phyloP scores from a whole-genome alignment of 2,888 invertebrate genomes.

The Drosophila paranaensis region DNA sequence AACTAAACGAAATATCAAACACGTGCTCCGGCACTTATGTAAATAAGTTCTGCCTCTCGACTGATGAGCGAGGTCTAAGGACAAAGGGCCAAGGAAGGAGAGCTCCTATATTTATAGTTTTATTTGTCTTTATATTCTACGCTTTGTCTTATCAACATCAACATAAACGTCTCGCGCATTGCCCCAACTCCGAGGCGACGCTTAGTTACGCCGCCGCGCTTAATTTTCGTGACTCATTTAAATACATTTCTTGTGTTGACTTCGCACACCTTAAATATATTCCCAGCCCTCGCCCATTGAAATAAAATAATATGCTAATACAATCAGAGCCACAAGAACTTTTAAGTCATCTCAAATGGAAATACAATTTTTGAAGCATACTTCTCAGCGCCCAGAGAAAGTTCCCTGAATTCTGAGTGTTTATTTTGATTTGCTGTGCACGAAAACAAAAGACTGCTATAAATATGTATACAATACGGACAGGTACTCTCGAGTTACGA shows the following conservation, averaged over 20 bases:
- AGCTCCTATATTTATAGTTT: constrained; percentile 70
- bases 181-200: constrained; percentile 10
- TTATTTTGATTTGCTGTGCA: constrained; percentile 20
- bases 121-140: constrained; percentile 60
- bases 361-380: constrained; percentile 26
- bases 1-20: constrained; percentile 76
- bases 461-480: constrained; percentile 24
- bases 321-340: constrained; percentile 31
- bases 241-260: constrained; percentile 56
- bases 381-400: constrained; percentile 11
- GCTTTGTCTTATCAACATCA: constrained; percentile 45
- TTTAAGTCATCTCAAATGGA: constrained; percentile 14
- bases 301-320: constrained; percentile 50
- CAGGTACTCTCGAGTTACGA: constrained; percentile 9
- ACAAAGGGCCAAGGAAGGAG: not conserved
- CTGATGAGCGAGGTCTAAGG: constrained; percentile 3
- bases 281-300: constrained; percentile 12
- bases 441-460: constrained; percentile 24
- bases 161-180: constrained; percentile 54
- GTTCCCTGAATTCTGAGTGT: constrained; percentile 21
- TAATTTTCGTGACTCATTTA: constrained; percentile 73
- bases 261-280: constrained; percentile 7
- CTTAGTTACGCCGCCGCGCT: constrained; percentile 34
- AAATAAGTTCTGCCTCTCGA: constrained; percentile 51
- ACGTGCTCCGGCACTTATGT: constrained; percentile 74